Conservation (phyloP, 2,113 vertebrate genomes). For the Rhadina sibilatrix region DNA sequence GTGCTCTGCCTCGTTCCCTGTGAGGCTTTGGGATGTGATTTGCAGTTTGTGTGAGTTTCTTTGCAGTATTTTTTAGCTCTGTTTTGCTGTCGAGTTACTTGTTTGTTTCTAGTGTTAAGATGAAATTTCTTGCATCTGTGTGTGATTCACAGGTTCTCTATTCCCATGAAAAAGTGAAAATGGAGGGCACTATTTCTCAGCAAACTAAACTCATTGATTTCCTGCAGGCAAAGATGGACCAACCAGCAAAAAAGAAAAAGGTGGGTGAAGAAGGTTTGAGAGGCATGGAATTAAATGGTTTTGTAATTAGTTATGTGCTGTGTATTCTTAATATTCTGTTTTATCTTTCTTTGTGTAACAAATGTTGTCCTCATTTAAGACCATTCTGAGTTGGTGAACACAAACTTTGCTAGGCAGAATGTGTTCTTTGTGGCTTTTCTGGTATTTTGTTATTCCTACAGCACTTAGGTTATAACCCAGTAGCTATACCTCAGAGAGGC, state of each 20-base stretch:
- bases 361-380: background rate
- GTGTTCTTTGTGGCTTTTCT: background rate
- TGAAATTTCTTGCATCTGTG: background rate
- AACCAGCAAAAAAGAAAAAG: slow-evolving; percentile 99
- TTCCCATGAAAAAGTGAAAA: slow-evolving; percentile 99
- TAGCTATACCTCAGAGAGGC: background rate
- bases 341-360: background rate
- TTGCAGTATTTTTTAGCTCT: background rate
- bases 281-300: background rate
- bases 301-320: background rate
- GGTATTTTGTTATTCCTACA: background rate
- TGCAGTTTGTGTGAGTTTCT: background rate
- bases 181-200: slow-evolving; percentile 99
- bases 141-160: slow-evolving; percentile 88
- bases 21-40: background rate
- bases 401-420: background rate
- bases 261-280: slow-evolving; percentile 70
- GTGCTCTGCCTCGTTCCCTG: background rate
- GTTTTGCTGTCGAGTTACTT: background rate
- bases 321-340: slow-evolving; percentile 5
- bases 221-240: slow-evolving; percentile 97
- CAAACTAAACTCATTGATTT: slow-evolving; percentile 99
- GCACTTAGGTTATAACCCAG: background rate
- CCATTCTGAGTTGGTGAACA: background rate
- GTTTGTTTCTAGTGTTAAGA: background rate